phyloP scores from a whole-genome alignment of 2,888 invertebrate species.

The Chymomyza caudatula region DNA sequence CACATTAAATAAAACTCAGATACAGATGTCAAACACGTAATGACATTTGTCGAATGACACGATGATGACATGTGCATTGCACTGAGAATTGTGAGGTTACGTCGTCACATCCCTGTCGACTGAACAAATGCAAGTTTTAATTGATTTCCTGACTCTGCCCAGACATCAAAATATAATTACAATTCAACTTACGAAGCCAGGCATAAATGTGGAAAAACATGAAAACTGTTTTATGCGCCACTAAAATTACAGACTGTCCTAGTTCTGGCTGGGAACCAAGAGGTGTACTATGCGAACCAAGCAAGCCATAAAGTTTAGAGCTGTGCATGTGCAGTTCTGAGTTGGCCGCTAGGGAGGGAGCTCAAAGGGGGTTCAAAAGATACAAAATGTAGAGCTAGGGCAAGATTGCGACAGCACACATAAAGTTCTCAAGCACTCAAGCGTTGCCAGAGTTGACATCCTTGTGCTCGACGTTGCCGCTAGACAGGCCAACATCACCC shows the following conservation, averaged over 20 bases:
- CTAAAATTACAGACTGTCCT: neutral
- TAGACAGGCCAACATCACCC: neutral
- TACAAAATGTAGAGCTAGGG: slow-evolving; percentile 52
- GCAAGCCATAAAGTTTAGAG: slow-evolving; percentile 19
- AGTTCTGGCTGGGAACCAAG: neutral
- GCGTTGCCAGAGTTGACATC: slow-evolving; percentile 19
- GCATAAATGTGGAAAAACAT: slow-evolving; percentile 31
- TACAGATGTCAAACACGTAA: neutral
- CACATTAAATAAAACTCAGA: neutral
- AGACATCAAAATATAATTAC: slow-evolving; percentile 30
- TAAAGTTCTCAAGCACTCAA: slow-evolving; percentile 59
- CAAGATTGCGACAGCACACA: slow-evolving; percentile 61
- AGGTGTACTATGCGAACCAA: neutral
- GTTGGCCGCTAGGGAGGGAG: slow-evolving; percentile 12
- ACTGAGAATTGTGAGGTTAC: neutral
- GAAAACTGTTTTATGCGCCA: slow-evolving; percentile 45
- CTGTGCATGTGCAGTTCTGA: slow-evolving; percentile 32
- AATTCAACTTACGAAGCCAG: slow-evolving; percentile 34
- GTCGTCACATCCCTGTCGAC: slow-evolving; percentile 12
- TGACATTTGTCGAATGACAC: slow-evolving; percentile 42
- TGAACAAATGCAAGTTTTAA: slow-evolving; percentile 55
- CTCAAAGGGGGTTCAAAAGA: slow-evolving; percentile 37
- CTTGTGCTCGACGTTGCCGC: slow-evolving; percentile 10
- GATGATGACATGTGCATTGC: slow-evolving; percentile 18
- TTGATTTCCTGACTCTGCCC: slow-evolving; percentile 56